Base-by-base conservation (phyloP, 2,888 invertebrate species). In the Autographa gamma region DNA sequence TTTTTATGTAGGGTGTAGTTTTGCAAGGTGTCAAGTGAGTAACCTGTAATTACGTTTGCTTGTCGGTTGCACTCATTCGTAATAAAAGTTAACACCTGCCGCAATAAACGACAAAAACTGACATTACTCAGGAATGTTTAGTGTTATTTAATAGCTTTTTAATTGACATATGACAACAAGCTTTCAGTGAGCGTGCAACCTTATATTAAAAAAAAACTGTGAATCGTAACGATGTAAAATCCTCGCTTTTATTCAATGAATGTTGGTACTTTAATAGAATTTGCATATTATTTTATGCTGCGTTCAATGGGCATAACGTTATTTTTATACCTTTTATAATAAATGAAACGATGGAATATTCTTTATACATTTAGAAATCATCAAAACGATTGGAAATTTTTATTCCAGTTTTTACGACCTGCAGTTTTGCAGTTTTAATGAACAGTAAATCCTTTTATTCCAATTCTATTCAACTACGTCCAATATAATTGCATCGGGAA, bases 91-190 rank as follows among this genome's bases (percentile, higher is more conserved):
- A 61, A 32, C 67, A 71, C 65, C 76, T 77, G 76, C 56, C 56
- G 56, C 41, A 52, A 71, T 79, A 75, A 79, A 75, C 61, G n/a
- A 63, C 32, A 71, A 77, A 75, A 79, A 74, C 69, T 52, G 41
- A 61, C 69, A 64, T 31, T 19, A 56, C 19, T 0, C 6, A 18
- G 54, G 62, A 79, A 76, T 69, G 43, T 65, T 65, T 31, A 65
- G 41, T 65, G 52, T 76, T 63, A 74, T 65, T 79, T 77, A 64
- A 71, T 65, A 43, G 18, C 48, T 54, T 71, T 70, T 76, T 71
- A 76, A 77, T 71, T 76, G 66, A 80, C 63, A 76, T 63, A 34
- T 61, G 56, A 60, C 48, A 60, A 56, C 61, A 67, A 56, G 38
- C 16, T 58, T 61, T 19, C 43, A 48, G 16, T n/a, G 48, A 4